These are phyloP conservation scores for Mixornis gularis DNA, from an alignment of 2,113 vertebrate species.

Conservation along the genomic window DNA sequence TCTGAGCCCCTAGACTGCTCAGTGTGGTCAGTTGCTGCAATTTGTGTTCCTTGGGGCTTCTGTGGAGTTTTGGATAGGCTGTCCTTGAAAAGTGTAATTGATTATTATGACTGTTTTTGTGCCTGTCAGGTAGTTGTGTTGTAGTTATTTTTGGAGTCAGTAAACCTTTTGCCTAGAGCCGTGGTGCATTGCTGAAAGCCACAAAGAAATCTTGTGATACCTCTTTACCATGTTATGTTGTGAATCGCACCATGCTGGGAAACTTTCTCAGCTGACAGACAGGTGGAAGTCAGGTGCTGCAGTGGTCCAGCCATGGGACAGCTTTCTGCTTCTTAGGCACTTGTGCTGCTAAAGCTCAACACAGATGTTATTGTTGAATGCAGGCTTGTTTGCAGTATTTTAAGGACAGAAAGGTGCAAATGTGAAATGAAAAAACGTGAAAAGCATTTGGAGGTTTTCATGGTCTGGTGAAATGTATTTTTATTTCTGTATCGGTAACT, in stretches of 20 bases:
- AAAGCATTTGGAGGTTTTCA: background rate
- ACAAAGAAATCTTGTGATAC: background rate
- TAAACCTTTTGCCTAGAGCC: background rate
- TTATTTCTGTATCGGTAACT: background rate
- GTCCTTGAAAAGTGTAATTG: background rate
- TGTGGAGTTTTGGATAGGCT: background rate
- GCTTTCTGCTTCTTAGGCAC: background rate
- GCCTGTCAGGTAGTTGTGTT: background rate
- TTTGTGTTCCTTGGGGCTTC: rapidly evolving
- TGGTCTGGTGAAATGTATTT: background rate
- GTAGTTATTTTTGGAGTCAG: background rate
- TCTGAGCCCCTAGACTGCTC: background rate
- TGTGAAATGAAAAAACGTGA: background rate
- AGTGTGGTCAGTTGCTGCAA: rapidly evolving
- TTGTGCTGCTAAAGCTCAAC: background rate
- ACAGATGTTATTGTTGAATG: background rate
- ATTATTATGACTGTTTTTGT: background rate
- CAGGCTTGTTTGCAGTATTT: background rate
- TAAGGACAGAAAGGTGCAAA: background rate
- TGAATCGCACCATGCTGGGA: background rate
- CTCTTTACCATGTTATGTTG: background rate
- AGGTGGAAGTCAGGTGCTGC: background rate
- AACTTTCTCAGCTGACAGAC: rapidly evolving
- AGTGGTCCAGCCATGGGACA: background rate
- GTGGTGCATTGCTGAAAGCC: background rate